Evolutionary conservation across 2,113 vertebrate species (phyloP), one percentile per base, ranked within the genome.

Genomic region (Misgurnus mizolepis): DNA sequence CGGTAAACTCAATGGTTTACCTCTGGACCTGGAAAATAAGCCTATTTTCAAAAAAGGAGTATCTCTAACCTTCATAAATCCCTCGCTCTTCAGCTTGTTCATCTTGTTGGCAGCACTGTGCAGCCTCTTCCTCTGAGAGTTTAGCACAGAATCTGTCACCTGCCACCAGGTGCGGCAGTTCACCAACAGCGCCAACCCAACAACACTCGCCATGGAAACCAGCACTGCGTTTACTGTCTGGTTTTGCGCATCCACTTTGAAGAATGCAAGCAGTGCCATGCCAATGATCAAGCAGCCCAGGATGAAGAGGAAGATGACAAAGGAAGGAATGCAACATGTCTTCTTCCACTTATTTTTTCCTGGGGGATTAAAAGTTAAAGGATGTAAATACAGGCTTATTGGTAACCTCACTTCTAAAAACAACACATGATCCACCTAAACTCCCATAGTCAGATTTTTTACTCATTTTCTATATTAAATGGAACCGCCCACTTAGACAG

Each of bases 61-160:
- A n/a, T n/a, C n/a, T n/a, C n/a, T n/a, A 22, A 98, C 97, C 92
- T 99, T 99, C 97, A 99, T 99, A 90, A 99, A 99, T 0, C 97
- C 98, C 74, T 99, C 98, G 0, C 96, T 98, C 89, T 99, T 99
- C 79, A 99, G 76, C 65, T 95, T 97, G 91, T 96, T 93, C 89
- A 98, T 91, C 87, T 88, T 97, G 90, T 96, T 96, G 83, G 97
- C 97, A 9, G 98, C 98, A 5, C 85, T 82, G 84, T 99, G 96
- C 45, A 99, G 96, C 60, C 97, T 91, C 76, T 98, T 98, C 80
- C 98, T 93, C 81, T 99, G 98, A 0, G 97, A 99, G 88, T 98
- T 95, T 64, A 99, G 88, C 78, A 99, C 92, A 0, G 98, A 98
- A 86, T 98, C 96, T 50, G 95, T 91, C 75, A 99, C 95, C 85